phyloP scores from a whole-genome alignment of 2,888 invertebrate genomes.

The Orgyia antiqua region DNA sequence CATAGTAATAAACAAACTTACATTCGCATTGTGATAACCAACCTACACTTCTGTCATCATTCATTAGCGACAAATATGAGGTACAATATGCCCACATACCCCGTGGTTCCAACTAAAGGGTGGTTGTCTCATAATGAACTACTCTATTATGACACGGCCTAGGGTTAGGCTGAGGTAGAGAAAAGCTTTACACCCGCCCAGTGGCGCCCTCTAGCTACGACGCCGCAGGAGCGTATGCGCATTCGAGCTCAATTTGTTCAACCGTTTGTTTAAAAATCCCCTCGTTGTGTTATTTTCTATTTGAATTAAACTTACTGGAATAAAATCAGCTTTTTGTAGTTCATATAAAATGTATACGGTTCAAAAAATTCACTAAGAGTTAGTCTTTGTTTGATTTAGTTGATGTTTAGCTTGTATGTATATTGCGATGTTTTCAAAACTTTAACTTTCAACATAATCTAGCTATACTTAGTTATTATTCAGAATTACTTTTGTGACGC shows the following conservation, averaged over 20 bases:
- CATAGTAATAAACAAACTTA: too few species aligned
- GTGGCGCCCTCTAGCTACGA: constrained; percentile 30
- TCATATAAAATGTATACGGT: neutral
- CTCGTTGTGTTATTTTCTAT: constrained; percentile 26
- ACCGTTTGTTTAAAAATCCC: constrained; percentile 25
- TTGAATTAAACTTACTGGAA: constrained; percentile 24
- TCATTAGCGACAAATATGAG: constrained; percentile 10
- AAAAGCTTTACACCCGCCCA: constrained; percentile 19
- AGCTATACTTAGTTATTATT: too few species aligned
- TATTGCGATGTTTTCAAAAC: too few species aligned
- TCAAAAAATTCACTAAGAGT: neutral
- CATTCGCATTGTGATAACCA: too few species aligned
- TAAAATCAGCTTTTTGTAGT: constrained; percentile 7
- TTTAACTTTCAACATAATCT: too few species aligned
- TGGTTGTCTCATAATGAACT: constrained; percentile 1
- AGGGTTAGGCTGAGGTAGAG: constrained; percentile 2
- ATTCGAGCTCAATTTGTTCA: constrained; percentile 22
- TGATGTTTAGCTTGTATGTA: neutral
- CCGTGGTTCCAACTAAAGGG: constrained; percentile 6
- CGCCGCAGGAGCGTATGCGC: constrained; percentile 26
- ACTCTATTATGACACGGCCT: constrained; percentile 2
- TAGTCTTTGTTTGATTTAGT: neutral
- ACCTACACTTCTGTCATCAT: constrained; percentile 14
- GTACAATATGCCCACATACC: constrained; percentile 12
- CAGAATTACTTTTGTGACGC: too few species aligned